A percentile compares a stretch with the other conserved stretches of the same genome.
phyloP scores from a whole-genome alignment of 92 coral and sea anemone genomes.

The Porites evermanni region DNA sequence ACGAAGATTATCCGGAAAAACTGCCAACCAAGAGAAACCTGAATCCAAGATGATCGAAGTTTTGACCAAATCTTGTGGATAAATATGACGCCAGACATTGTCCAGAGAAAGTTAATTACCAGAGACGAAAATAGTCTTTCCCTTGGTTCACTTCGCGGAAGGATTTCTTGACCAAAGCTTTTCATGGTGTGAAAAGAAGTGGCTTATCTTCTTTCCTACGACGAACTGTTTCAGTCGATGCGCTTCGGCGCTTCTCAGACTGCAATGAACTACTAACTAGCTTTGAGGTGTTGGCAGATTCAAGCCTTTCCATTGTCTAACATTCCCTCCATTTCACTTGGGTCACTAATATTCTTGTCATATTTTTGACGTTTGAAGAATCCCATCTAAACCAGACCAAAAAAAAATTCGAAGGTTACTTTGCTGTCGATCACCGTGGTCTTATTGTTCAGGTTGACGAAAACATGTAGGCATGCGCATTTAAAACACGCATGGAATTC shows the following conservation, averaged over 20 bases:
- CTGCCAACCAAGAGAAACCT: not conserved
- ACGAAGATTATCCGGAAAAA: not conserved
- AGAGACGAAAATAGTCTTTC: not conserved
- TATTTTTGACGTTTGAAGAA: constrained; percentile 90
- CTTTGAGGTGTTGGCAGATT: not conserved
- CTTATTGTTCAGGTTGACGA: too few species aligned
- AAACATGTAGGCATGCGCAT: too few species aligned
- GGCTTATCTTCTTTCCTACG: not conserved
- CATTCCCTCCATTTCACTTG: constrained; percentile 74
- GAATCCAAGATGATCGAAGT: not conserved
- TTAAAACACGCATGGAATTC: too few species aligned
- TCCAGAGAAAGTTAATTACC: not conserved
- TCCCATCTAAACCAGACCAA: constrained; percentile 71
- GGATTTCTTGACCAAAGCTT: not conserved
- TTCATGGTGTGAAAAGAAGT: not conserved
- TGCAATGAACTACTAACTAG: not conserved
- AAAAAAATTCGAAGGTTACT: not conserved
- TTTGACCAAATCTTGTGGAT: not conserved
- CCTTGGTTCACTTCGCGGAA: not conserved
- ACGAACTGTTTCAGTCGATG: not conserved
- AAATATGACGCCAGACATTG: not conserved
- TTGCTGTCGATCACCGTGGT: not conserved
- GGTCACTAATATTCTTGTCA: constrained; percentile 74
- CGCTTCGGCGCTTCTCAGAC: not conserved
- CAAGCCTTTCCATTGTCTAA: constrained; percentile 36